These are phyloP conservation scores for Thera obeliscata DNA, from an alignment of 2,888 invertebrate species.

Conservation along the genomic window DNA sequence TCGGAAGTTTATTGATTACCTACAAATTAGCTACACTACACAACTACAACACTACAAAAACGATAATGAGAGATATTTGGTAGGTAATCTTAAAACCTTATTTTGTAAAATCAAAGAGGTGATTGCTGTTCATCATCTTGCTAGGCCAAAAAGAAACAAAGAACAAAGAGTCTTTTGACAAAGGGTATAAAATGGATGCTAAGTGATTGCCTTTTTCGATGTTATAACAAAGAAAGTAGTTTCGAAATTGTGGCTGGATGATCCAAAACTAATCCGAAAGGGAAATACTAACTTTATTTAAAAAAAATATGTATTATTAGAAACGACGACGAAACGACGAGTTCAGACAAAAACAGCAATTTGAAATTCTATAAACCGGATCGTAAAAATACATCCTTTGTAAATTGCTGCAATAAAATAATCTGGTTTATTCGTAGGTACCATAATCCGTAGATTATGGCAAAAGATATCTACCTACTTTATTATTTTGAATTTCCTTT, in stretches of 20 bases:
- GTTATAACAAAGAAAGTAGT: constrained; percentile 42
- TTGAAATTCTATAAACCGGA: constrained; percentile 1
- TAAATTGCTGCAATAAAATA: constrained; percentile 9
- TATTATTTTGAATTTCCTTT: neutral
- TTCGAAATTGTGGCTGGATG: constrained; percentile 44
- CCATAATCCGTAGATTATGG: constrained; percentile 4
- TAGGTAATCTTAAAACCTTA: no score
- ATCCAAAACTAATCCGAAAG: constrained; percentile 37
- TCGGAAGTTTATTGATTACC: no score
- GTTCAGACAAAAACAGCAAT: constrained; percentile 10
- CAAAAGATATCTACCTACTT: neutral
- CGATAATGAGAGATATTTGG: no score
- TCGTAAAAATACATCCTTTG: constrained; percentile 12
- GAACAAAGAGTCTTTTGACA: constrained; percentile 33
- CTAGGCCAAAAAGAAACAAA: constrained; percentile 29
- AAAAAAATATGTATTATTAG: no score
- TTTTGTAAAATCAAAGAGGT: no score
- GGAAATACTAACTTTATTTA: constrained; percentile 8
- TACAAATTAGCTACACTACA: no score
- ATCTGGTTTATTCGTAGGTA: constrained; percentile 8
- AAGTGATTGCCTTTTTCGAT: constrained; percentile 39
- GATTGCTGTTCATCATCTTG: constrained; percentile 14
- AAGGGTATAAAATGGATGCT: constrained; percentile 35
- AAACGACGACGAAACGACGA: no score
- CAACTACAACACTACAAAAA: neutral